Base-by-base conservation (phyloP, 2,888 invertebrate species). In the Rosalia funebris region DNA sequence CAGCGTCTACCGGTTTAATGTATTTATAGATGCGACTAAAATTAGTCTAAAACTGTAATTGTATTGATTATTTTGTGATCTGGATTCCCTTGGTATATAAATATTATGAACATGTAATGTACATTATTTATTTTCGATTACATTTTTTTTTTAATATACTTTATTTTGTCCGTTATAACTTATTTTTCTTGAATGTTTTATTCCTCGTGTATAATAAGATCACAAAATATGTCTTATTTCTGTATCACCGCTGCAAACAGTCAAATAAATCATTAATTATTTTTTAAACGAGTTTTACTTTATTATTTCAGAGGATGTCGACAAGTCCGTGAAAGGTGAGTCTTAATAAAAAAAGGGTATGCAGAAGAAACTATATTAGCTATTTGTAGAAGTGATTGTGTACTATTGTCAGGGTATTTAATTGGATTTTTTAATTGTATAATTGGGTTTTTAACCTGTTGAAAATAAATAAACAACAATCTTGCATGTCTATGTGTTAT, bases 1-100 rank as follows among this genome's bases (percentile, higher is more conserved):
- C 96, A 2, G 89, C 92, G 0, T 91, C 95, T 1, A 86, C 89
- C 68, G 90, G 89, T 17, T 81, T 91, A 53, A 77, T 83, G 72
- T 84, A 84, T 77, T 68, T 77, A 60, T 77, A 76, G 71, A 20
- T n/a, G 37, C 36, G 12, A 20, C 10, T 16, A 20, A 20, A 50
- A 50, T 39, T 53, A 20, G 41, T 53, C 50, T 50, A 50, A 39
- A 16, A 42, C 42, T 42, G n/a, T 39, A 53, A 42, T 25, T 53
- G 41, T 31, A 32, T 53, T 15, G 15, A 32, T 36, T 42, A 53
- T 25, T 53, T 53, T 53, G 53, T 53, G 53, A 53, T 53, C 42
- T 53, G 32, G 50, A 17, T 15, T 20, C 32, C 39, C 15, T 32
- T 42, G 53, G 42, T 42, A 47, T 47, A n/a, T 34, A 53, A 41